phyloP scores from a whole-genome alignment of 2,888 invertebrate genomes.

The Priocnemis perturbator region DNA sequence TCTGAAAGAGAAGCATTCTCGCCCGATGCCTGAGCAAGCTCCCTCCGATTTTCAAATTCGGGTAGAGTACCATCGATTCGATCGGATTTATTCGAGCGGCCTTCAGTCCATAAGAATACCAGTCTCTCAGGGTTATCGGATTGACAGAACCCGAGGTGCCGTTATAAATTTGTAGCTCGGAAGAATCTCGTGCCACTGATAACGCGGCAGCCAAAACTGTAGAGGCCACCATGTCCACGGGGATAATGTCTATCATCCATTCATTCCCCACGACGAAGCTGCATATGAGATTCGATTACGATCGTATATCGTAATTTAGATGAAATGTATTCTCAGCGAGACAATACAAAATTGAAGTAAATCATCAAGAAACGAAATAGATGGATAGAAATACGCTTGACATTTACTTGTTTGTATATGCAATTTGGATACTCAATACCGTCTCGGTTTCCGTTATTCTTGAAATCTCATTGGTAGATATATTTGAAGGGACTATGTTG shows the following conservation, averaged over 20 bases:
- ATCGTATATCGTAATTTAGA: no score
- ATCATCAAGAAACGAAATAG: no score
- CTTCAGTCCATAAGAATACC: slow-evolving; percentile 78
- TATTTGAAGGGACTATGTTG: no score
- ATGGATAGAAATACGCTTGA: no score
- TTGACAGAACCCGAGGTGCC: slow-evolving; percentile 79
- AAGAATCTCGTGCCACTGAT: slow-evolving; percentile 40
- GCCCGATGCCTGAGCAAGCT: slow-evolving; percentile 73
- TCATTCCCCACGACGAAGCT: no score
- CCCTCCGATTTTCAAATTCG: slow-evolving; percentile 68
- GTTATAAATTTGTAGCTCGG: slow-evolving; percentile 77
- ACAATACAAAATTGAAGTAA: no score
- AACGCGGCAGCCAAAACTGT: slow-evolving; percentile 52
- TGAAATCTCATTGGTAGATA: no score
- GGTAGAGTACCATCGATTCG: slow-evolving; percentile 75
- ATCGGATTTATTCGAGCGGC: slow-evolving; percentile 76
- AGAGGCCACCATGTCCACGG: slow-evolving; percentile 58
- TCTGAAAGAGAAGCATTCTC: slow-evolving; percentile 55
- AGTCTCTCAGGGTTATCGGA: slow-evolving; percentile 71
- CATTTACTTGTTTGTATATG: no score
- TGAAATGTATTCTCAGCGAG: no score
- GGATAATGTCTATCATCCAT: slow-evolving; percentile 49
- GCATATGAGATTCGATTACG: no score
- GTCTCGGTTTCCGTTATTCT: no score
- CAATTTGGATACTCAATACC: no score